Evolutionary conservation across 1,140 invertebrate genomes (phyloP).

Genomic region (Drosophila murphyi): DNA sequence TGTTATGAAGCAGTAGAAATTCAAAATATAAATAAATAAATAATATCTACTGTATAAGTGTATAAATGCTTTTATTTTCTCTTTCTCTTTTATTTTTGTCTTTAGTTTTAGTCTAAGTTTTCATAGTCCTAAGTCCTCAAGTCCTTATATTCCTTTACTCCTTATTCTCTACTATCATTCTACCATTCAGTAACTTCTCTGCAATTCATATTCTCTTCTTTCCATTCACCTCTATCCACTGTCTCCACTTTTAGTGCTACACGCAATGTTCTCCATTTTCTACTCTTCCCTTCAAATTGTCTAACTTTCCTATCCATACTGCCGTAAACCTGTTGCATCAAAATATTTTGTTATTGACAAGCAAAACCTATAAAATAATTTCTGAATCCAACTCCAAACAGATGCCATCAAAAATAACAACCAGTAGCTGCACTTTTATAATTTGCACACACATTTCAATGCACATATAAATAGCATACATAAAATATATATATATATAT

Average conservation of each 20-base stretch:
- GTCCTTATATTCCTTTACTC: background rate
- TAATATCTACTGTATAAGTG: too few species aligned
- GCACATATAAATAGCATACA: constrained; percentile 9
- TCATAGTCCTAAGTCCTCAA: too few species aligned
- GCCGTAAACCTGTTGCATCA: constrained; percentile 42
- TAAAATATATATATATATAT: background rate
- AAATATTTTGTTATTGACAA: constrained; percentile 4
- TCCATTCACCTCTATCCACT: too few species aligned
- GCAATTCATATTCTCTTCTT: too few species aligned
- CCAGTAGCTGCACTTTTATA: constrained; percentile 58
- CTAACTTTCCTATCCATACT: background rate
- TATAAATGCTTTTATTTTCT: too few species aligned
- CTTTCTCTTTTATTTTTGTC: too few species aligned
- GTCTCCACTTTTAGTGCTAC: too few species aligned
- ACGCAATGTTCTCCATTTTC: too few species aligned
- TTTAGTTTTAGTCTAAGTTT: too few species aligned
- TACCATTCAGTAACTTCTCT: background rate
- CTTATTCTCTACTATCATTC: background rate
- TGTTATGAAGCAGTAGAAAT: too few species aligned
- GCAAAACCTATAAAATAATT: constrained; percentile 32
- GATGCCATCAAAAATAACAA: constrained; percentile 14
- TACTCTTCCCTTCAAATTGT: too few species aligned
- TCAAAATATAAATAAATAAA: too few species aligned
- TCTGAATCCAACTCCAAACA: constrained; percentile 33
- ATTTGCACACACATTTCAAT: constrained; percentile 23